Percentiles rank a stretch among this genome's conserved stretches.
Evolutionary conservation across 2,113 vertebrate species (phyloP).

Genomic region (Triplophysa siluroides): DNA sequence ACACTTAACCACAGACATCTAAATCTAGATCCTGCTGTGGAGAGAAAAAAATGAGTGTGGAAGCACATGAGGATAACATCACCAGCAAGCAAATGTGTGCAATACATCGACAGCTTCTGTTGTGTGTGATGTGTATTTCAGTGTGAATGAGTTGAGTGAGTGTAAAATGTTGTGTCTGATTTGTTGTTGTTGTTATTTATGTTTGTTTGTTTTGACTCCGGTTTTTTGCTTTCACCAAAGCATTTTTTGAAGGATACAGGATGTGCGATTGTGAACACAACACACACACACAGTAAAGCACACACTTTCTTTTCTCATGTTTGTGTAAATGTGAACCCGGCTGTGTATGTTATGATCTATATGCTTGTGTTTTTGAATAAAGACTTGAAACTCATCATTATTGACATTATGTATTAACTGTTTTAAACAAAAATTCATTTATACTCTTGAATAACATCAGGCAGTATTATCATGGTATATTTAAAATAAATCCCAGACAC

Average conservation of each 20-base stretch:
- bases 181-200: background rate
- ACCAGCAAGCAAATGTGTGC: background rate
- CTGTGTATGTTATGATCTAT: background rate
- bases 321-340: background rate
- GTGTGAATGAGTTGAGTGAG: slow-evolving; percentile 6
- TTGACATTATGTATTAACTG: background rate
- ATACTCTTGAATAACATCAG: too few relatives aligned
- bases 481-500: background rate
- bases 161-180: background rate
- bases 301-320: slow-evolving; percentile 10
- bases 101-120: background rate
- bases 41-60: slow-evolving; percentile 15
- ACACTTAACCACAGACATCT: slow-evolving; percentile 29
- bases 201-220: slow-evolving; percentile 45
- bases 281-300: slow-evolving; percentile 2
- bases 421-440: background rate
- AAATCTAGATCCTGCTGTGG: slow-evolving; percentile 22
- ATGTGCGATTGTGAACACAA: slow-evolving; percentile 18
- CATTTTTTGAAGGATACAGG: slow-evolving; percentile 48
- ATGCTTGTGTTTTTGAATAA: background rate
- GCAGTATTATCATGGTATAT: background rate
- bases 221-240: slow-evolving; percentile 43
- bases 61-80: background rate
- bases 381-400: background rate
- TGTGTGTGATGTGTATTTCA: background rate